These are phyloP conservation scores for Ochropacha duplaris DNA, from an alignment of 2,888 invertebrate genomes.

Conservation along the genomic window DNA sequence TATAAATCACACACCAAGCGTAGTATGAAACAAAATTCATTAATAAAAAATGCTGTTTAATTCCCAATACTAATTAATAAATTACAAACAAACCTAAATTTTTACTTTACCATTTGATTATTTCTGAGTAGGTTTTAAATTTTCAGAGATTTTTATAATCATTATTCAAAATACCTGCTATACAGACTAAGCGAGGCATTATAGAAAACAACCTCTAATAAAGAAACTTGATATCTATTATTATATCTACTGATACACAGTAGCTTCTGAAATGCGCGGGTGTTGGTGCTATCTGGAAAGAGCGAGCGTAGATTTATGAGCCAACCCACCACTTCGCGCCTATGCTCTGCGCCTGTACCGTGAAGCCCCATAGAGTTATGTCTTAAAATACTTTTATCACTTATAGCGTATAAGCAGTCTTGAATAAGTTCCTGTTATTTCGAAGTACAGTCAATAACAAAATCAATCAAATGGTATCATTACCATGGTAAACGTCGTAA, in stretches of 20 bases:
- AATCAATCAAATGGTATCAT: not conserved
- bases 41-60: too few relatives aligned
- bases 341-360: not conserved
- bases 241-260: constrained; percentile 63
- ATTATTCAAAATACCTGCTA: not conserved
- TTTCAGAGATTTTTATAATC: too few relatives aligned
- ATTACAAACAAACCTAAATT: too few relatives aligned
- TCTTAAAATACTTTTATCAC: not conserved
- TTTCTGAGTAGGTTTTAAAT: too few relatives aligned
- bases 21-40: too few relatives aligned
- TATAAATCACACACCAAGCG: not conserved
- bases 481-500: not conserved
- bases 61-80: too few relatives aligned
- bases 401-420: not conserved
- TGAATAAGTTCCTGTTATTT: not conserved
- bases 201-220: constrained; percentile 30
- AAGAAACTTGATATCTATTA: constrained; percentile 57
- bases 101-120: too few relatives aligned
- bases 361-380: not conserved
- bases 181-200: not conserved
- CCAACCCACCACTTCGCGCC: constrained; percentile 47
- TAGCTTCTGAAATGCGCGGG: constrained; percentile 71
- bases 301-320: constrained; percentile 51
- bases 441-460: constrained; percentile 15
- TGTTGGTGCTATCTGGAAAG: constrained; percentile 59